Percentiles rank a stretch among this genome's conserved stretches.
Conservation (phyloP, 2,888 invertebrate species). For the Lissonota sp. region DNA sequence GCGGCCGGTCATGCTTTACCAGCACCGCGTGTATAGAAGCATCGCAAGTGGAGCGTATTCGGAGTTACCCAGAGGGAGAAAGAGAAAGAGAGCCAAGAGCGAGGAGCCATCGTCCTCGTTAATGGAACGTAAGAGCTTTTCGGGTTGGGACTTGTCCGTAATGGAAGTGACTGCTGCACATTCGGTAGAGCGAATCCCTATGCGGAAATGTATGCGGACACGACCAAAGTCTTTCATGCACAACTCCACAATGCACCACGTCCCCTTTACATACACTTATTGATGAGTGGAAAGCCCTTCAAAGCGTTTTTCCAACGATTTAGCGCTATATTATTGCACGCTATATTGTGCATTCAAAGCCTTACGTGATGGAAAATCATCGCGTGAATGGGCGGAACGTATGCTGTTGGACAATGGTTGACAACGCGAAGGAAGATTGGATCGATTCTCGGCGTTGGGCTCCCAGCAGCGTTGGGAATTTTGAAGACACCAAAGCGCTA, state of each 20-base stretch:
- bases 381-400: too few species aligned
- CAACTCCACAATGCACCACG: slow-evolving; percentile 13
- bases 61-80: slow-evolving; percentile 9
- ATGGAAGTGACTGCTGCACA: slow-evolving; percentile 63
- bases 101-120: slow-evolving; percentile 56
- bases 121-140: slow-evolving; percentile 72
- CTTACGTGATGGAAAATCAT: too few species aligned
- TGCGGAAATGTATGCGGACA: slow-evolving; percentile 20
- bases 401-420: not conserved
- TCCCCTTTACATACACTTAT: slow-evolving; percentile 24
- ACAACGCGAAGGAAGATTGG: not conserved
- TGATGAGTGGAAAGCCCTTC: not conserved
- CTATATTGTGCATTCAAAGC: not conserved
- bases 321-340: not conserved
- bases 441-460: not conserved
- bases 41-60: slow-evolving; percentile 28
- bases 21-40: slow-evolving; percentile 10
- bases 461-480: too few species aligned
- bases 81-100: slow-evolving; percentile 1
- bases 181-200: slow-evolving; percentile 42
- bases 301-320: not conserved
- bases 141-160: slow-evolving; percentile 56
- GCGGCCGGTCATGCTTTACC: slow-evolving; percentile 41
- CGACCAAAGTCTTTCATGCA: slow-evolving; percentile 9
- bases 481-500: not conserved